Conservation (phyloP, 2,888 invertebrate genomes). For the Glaucopsyche alexis region DNA sequence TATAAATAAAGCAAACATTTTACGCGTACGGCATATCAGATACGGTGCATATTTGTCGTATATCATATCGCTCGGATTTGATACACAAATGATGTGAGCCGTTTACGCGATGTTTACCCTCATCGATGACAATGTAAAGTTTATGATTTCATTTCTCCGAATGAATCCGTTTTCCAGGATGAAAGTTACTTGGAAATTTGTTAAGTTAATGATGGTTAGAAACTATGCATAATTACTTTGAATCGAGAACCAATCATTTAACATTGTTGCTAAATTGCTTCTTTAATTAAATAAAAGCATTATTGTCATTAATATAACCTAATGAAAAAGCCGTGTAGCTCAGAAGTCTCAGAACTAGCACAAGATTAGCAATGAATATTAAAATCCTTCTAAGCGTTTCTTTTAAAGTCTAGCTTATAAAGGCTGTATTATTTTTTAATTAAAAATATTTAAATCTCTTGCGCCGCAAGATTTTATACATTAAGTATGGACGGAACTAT, state of each 20-base stretch:
- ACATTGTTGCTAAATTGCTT: no score
- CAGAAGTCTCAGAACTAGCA: background rate
- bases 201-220: no score
- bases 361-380: background rate
- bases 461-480: background rate
- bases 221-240: no score
- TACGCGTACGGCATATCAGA: slow-evolving; percentile 24
- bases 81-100: background rate
- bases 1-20: slow-evolving; percentile 25
- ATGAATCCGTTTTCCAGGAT: no score
- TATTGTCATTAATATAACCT: no score
- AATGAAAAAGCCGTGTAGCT: no score
- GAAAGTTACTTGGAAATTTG: no score
- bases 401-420: slow-evolving; percentile 3
- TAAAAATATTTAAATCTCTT: slow-evolving; percentile 5
- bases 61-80: slow-evolving; percentile 9
- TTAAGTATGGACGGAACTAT: background rate
- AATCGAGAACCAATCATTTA: no score
- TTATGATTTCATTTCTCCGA: background rate
- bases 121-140: background rate
- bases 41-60: background rate
- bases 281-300: no score
- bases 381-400: background rate
- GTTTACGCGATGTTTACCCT: background rate
- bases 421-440: background rate